These are phyloP conservation scores for Neopipo cinnamomea DNA, from an alignment of 2,113 vertebrate species.

Conservation along the genomic window DNA sequence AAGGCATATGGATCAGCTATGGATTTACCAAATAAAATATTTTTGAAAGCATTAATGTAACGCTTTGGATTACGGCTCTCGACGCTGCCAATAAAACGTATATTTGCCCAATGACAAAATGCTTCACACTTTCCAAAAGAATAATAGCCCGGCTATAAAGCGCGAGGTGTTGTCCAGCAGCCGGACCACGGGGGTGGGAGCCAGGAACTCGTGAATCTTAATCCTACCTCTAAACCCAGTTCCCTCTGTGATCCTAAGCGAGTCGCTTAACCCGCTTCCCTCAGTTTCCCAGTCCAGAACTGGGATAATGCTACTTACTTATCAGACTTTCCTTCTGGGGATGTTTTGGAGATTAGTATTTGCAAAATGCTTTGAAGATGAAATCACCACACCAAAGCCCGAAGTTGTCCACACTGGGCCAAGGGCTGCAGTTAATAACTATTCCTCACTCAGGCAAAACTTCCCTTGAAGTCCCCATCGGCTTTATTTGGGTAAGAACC, in stretches of 20 bases:
- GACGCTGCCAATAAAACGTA: slow-evolving; percentile 19
- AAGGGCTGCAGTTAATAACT: slow-evolving; percentile 11
- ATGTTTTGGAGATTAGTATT: slow-evolving; percentile 52
- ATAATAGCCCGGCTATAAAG: slow-evolving; percentile 49
- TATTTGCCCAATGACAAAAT: slow-evolving; percentile 62
- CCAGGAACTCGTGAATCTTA: slow-evolving; percentile 58
- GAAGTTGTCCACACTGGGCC: not conserved
- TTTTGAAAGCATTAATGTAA: slow-evolving; percentile 65
- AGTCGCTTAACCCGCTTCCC: slow-evolving; percentile 37
- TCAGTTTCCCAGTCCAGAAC: slow-evolving; percentile 41
- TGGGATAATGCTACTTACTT: slow-evolving; percentile 53
- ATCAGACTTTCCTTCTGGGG: slow-evolving; percentile 58
- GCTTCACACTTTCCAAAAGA: slow-evolving; percentile 60
- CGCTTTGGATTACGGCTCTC: not conserved
- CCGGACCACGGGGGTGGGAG: not conserved
- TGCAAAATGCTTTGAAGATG: slow-evolving; percentile 63
- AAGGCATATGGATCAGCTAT: slow-evolving; percentile 71
- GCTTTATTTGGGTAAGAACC: not conserved
- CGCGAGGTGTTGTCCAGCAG: slow-evolving; percentile 28
- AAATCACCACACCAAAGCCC: slow-evolving; percentile 26
- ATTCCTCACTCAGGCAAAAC: not conserved
- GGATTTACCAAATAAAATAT: slow-evolving; percentile 71
- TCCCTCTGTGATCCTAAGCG: slow-evolving; percentile 33
- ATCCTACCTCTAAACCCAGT: slow-evolving; percentile 50
- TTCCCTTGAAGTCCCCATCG: not conserved